Conservation (phyloP, 2,797 vertebrate genomes). For the Pangasius larnaudii region DNA sequence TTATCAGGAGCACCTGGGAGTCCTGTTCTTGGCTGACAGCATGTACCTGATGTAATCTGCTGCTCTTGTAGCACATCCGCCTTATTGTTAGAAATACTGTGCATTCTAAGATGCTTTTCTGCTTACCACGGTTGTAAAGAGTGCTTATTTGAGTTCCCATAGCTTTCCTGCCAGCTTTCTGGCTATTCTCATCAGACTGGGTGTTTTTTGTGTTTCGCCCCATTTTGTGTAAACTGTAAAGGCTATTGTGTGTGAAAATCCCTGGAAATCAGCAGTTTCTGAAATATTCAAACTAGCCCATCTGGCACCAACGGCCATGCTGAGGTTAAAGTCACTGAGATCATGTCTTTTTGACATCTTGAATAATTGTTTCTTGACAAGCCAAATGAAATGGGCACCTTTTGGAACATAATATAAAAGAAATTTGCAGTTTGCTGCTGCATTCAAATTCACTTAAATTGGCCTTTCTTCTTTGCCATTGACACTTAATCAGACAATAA, state of each 20-base stretch:
- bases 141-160: neutral
- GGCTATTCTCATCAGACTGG: neutral
- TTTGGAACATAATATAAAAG: conserved; percentile 17
- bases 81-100: neutral
- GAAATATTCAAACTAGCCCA: neutral
- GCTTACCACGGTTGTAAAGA: neutral
- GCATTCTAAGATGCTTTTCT: neutral
- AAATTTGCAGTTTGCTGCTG: conserved; percentile 1
- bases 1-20: neutral
- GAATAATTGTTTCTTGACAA: conserved; percentile 23
- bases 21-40: neutral
- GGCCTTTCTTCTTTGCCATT: conserved; percentile 35
- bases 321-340: neutral
- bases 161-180: neutral
- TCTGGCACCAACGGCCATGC: neutral
- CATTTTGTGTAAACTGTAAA: neutral
- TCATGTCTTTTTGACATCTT: neutral
- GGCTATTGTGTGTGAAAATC: neutral
- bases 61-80: neutral
- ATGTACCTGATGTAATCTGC: neutral
- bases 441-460: conserved; percentile 38
- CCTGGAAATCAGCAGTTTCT: neutral
- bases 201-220: neutral
- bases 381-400: conserved; percentile 31
- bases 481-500: conserved; percentile 52